A percentile compares a stretch with the other conserved stretches of the same genome.
Conservation (phyloP, 2,888 invertebrate genomes). For the Cosmorhoe ocellata region DNA sequence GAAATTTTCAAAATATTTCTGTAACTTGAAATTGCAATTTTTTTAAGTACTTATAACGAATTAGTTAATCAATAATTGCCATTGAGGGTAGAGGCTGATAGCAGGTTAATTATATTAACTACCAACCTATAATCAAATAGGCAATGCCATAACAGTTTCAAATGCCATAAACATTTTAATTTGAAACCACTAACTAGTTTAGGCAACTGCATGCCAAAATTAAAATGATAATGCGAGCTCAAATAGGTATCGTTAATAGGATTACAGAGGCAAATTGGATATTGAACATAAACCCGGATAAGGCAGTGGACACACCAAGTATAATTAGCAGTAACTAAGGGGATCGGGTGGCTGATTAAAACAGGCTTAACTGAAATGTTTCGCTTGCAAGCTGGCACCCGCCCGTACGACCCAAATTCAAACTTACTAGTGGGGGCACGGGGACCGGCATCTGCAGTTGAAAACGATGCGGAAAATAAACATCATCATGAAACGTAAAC, state of each 20-base stretch:
- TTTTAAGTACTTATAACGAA: background rate
- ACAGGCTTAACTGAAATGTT: conserved; percentile 60
- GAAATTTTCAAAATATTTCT: no score
- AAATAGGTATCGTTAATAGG: conserved; percentile 66
- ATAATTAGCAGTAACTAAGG: conserved; percentile 76
- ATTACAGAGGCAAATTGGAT: conserved; percentile 74
- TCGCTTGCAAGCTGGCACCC: conserved; percentile 32
- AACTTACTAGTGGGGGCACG: conserved; percentile 33
- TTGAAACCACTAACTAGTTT: conserved; percentile 16
- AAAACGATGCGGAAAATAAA: background rate
- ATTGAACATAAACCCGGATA: conserved; percentile 66
- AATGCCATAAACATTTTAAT: conserved; percentile 18
- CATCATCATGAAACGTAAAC: no score
- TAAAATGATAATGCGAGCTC: conserved; percentile 55
- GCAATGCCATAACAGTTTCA: conserved; percentile 16
- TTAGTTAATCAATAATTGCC: no score
- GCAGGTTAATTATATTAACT: background rate
- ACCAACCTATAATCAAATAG: conserved; percentile 2
- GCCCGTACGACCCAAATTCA: conserved; percentile 45
- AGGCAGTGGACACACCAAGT: conserved; percentile 72
- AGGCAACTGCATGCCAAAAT: conserved; percentile 35
- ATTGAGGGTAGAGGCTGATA: no score
- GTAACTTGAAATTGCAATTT: no score
- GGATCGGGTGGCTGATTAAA: conserved; percentile 65
- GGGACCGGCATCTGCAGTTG: background rate